Evolutionary conservation across 2,888 invertebrate genomes (phyloP).

Genomic region (Ennomos fuscantarius): DNA sequence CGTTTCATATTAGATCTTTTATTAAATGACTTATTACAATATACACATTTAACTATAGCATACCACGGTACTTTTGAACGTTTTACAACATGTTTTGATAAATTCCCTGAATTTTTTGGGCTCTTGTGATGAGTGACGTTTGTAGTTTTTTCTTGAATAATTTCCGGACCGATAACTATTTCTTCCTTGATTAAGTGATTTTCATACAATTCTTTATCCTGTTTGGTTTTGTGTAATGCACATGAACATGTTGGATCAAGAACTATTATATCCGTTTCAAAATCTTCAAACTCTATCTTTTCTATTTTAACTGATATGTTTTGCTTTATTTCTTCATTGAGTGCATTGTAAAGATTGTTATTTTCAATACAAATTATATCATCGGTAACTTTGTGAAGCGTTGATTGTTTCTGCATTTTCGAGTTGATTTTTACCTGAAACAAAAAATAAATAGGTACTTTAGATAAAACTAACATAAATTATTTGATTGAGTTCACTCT

Average conservation of each 20-base stretch:
- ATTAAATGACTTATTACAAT: constrained; percentile 51
- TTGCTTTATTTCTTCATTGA: not conserved
- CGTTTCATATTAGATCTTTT: constrained; percentile 53
- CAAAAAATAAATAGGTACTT: too few relatives aligned
- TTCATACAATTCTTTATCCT: not conserved
- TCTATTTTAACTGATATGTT: constrained; percentile 5
- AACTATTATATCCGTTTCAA: not conserved
- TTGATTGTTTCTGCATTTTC: too few relatives aligned
- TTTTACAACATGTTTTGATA: constrained; percentile 16
- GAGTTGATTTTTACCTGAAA: too few relatives aligned
- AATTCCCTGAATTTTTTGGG: not conserved
- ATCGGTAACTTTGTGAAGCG: too few relatives aligned
- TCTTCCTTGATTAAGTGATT: not conserved
- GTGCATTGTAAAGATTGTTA: not conserved
- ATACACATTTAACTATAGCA: constrained; percentile 45
- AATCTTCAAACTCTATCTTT: constrained; percentile 2
- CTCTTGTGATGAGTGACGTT: not conserved
- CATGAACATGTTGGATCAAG: not conserved
- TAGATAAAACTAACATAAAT: too few relatives aligned
- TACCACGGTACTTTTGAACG: constrained; percentile 28
- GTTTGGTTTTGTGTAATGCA: not conserved
- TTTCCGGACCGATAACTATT: constrained; percentile 1
- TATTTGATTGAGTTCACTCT: too few relatives aligned
- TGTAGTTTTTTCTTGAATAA: not conserved
- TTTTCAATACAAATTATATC: constrained; percentile 7